A percentile compares a stretch with the other conserved stretches of the same genome.
Conservation (phyloP, 2,113 vertebrate species). For the Oenanthe melanoleuca region DNA sequence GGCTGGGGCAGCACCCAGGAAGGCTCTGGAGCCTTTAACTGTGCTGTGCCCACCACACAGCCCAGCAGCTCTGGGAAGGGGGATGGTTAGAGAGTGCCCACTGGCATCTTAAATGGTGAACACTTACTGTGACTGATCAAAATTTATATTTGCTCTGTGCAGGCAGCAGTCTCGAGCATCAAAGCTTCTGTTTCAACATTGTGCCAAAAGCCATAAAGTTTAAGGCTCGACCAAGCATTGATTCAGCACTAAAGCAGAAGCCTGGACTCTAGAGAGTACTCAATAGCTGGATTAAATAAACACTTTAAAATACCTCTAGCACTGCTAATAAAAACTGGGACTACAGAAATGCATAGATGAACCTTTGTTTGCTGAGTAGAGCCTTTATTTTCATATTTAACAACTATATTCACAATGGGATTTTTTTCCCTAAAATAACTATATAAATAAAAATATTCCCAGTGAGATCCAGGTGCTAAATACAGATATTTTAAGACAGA, state of each 20-base stretch:
- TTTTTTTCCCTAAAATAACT: neutral
- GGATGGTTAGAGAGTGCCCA: neutral
- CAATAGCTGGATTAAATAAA: slow-evolving; percentile 70
- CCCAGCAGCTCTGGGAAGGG: neutral
- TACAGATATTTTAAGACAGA: neutral
- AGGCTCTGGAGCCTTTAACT: neutral
- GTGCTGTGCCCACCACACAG: neutral
- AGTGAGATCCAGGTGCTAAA: neutral
- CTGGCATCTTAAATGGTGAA: slow-evolving; percentile 44
- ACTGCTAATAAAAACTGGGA: slow-evolving; percentile 56
- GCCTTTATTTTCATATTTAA: slow-evolving; percentile 4
- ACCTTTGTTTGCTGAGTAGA: neutral
- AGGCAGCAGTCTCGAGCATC: slow-evolving; percentile 62
- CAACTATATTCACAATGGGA: neutral
- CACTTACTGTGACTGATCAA: slow-evolving; percentile 67
- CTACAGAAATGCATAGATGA: slow-evolving; percentile 26
- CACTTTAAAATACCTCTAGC: slow-evolving; percentile 54
- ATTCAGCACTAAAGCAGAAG: slow-evolving; percentile 67
- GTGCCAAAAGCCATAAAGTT: slow-evolving; percentile 77
- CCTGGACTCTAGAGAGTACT: slow-evolving; percentile 65
- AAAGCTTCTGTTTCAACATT: slow-evolving; percentile 68
- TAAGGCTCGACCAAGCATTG: slow-evolving; percentile 76
- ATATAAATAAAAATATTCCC: neutral
- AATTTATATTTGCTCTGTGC: slow-evolving; percentile 73
- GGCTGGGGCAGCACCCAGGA: slow-evolving; percentile 13